Percentiles rank a stretch among this genome's conserved stretches.
phyloP scores from a whole-genome alignment of 2,888 invertebrate genomes.

The Julus scandinavius region DNA sequence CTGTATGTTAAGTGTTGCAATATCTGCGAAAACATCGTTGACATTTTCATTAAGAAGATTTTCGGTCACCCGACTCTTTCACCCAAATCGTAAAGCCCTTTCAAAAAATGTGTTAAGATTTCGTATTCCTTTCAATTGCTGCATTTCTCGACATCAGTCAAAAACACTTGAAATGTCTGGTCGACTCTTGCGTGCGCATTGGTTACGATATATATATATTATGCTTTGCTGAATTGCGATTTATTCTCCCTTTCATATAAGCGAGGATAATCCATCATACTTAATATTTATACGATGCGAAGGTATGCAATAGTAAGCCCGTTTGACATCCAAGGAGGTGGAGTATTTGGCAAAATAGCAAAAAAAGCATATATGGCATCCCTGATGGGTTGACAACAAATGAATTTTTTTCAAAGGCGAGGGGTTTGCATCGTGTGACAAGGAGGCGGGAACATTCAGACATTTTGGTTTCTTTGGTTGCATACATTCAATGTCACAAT shows the following conservation, averaged over 20 bases:
- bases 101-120: not conserved
- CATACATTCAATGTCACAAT: not conserved
- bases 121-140: not conserved
- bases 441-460: constrained; percentile 28
- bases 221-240: constrained; percentile 23
- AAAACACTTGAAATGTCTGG: constrained; percentile 19
- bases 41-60: not conserved
- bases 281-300: constrained; percentile 37
- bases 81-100: not conserved
- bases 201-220: not conserved
- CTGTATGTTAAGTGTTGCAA: too few relatives aligned
- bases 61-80: not conserved
- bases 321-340: constrained; percentile 39
- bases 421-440: constrained; percentile 37
- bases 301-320: constrained; percentile 35
- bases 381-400: constrained; percentile 41
- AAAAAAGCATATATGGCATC: constrained; percentile 13
- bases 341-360: constrained; percentile 6
- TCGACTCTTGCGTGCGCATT: constrained; percentile 29
- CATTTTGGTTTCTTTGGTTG: constrained; percentile 14
- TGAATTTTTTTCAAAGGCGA: constrained; percentile 19
- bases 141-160: not conserved
- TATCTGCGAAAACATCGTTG: too few relatives aligned
- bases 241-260: constrained; percentile 24
- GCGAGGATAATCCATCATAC: constrained; percentile 41